phyloP scores from a whole-genome alignment of 2,113 vertebrate species.

The Falcunculus frontatus region DNA sequence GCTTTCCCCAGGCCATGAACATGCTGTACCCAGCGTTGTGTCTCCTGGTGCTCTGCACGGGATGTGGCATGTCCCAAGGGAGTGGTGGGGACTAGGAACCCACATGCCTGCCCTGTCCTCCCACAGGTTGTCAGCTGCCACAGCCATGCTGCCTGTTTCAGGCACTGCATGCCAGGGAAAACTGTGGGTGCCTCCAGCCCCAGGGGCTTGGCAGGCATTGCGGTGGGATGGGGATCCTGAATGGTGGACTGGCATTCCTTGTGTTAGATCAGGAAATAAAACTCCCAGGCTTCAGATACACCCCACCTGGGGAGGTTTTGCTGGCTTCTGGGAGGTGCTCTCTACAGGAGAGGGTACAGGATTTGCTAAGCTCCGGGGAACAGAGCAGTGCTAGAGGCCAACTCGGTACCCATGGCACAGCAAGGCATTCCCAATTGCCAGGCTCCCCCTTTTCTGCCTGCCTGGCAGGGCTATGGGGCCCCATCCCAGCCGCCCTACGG shows the following conservation, averaged over 20 bases:
- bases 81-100: neutral
- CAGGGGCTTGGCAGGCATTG: neutral
- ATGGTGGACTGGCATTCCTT: rapidly evolving
- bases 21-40: rapidly evolving
- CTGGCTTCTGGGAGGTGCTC: neutral
- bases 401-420: neutral
- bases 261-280: neutral
- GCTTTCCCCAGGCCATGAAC: neutral
- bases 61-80: neutral
- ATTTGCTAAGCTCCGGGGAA: neutral
- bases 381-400: rapidly evolving
- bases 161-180: neutral
- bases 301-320: neutral
- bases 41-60: neutral
- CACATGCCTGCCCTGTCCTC: neutral
- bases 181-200: neutral
- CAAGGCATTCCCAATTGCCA: rapidly evolving
- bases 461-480: rapidly evolving
- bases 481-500: rapidly evolving
- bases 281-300: neutral
- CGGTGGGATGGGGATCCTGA: rapidly evolving
- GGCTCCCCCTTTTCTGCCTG: neutral
- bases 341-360: neutral
- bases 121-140: neutral
- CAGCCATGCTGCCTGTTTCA: rapidly evolving